These are phyloP conservation scores for Gymnobelideus leadbeateri DNA, from an alignment of 2,113 vertebrate genomes.

Conservation along the genomic window DNA sequence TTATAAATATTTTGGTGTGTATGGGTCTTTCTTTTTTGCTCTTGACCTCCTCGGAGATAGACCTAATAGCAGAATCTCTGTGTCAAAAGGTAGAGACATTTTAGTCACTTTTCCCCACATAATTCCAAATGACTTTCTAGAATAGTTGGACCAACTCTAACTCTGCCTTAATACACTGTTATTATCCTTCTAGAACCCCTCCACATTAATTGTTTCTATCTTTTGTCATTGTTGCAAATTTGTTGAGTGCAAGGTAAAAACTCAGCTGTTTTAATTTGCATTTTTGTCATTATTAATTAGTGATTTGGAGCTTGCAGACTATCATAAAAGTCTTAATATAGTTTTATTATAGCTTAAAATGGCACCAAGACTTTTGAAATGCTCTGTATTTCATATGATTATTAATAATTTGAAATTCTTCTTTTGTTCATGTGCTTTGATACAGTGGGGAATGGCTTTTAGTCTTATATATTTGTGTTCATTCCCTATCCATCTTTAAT, in stretches of 20 bases:
- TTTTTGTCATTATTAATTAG: background rate
- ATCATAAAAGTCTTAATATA: background rate
- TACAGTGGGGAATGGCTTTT: background rate
- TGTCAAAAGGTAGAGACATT: background rate
- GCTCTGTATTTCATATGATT: background rate
- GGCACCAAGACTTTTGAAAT: background rate
- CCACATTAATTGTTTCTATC: background rate
- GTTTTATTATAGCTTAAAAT: constrained; percentile 1
- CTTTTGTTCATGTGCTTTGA: background rate
- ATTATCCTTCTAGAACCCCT: background rate
- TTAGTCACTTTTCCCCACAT: background rate
- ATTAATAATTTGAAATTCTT: background rate
- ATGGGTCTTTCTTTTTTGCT: background rate
- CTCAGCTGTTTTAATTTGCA: background rate
- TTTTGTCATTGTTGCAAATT: background rate
- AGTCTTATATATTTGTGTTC: background rate
- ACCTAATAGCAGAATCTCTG: background rate
- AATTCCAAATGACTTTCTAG: background rate
- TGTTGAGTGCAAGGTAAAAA: background rate
- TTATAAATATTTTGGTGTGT: background rate
- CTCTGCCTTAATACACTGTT: background rate
- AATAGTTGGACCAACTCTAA: background rate
- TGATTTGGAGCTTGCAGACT: background rate
- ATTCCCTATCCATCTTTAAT: background rate
- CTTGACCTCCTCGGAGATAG: background rate